These are phyloP conservation scores for Xenops minutus DNA, from an alignment of 2,797 vertebrate genomes.

Conservation along the genomic window DNA sequence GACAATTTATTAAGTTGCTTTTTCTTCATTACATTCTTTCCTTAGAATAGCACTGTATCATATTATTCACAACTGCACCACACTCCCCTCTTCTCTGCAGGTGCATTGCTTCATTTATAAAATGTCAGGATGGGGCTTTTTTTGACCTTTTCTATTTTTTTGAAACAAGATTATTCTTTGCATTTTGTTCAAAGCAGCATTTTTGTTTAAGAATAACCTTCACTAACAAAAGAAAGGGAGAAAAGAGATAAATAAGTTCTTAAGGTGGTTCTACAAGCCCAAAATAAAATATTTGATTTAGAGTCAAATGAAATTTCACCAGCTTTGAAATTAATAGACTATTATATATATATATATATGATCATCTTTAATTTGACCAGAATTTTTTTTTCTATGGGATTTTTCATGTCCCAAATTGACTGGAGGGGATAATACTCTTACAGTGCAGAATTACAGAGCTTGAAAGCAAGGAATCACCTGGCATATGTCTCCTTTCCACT, in stretches of 20 bases:
- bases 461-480: not conserved
- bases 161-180: not conserved
- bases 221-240: not conserved
- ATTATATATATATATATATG: no score
- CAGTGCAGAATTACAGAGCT: not conserved
- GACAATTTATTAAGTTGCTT: not conserved
- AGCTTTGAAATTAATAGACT: not conserved
- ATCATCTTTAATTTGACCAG: not conserved
- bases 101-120: not conserved
- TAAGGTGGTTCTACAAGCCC: not conserved
- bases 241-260: not conserved
- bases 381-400: not conserved
- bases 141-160: not conserved
- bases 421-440: not conserved
- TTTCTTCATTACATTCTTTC: not conserved
- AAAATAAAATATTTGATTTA: not conserved
- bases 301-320: not conserved
- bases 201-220: not conserved
- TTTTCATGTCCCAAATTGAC: not conserved
- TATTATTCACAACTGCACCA: not conserved
- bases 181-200: not conserved
- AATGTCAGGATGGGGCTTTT: accelerated
- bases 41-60: not conserved
- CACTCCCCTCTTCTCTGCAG: not conserved
- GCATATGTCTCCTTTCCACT: not conserved